Conservation (phyloP, 92 coral and sea anemone species). For the Paragorgia papillata region DNA sequence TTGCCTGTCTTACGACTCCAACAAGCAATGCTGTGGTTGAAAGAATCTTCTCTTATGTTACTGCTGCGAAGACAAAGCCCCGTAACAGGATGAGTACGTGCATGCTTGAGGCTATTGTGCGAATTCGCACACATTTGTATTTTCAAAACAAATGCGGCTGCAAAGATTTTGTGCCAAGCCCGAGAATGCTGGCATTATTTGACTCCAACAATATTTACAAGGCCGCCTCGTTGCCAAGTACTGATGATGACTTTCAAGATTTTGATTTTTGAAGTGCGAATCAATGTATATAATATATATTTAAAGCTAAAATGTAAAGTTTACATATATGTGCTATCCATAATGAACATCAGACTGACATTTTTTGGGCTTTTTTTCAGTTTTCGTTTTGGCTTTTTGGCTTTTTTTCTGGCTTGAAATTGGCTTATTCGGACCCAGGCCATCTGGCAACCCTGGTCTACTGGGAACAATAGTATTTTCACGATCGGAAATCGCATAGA, state of each 20-base stretch:
- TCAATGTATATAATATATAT: too few relatives aligned
- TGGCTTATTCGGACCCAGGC: slow-evolving; percentile 4
- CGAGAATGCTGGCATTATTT: slow-evolving; percentile 6
- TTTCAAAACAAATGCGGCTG: background rate
- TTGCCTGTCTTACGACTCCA: slow-evolving; percentile 14
- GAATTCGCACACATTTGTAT: slow-evolving; percentile 9
- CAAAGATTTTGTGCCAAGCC: slow-evolving; percentile 17
- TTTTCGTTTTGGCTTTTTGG: slow-evolving; percentile 6
- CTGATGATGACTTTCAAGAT: background rate
- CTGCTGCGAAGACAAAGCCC: slow-evolving; percentile 5
- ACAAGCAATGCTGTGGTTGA: slow-evolving; percentile 32
- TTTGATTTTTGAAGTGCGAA: background rate
- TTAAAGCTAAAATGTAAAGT: too few relatives aligned
- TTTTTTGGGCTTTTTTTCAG: background rate
- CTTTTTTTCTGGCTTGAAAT: background rate
- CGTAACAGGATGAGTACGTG: slow-evolving; percentile 13
- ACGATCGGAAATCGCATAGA: too few relatives aligned
- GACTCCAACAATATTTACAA: background rate
- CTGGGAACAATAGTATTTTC: too few relatives aligned
- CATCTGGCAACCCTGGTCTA: slow-evolving; percentile 21
- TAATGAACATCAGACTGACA: too few relatives aligned
- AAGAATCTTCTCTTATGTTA: slow-evolving; percentile 13
- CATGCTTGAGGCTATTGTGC: slow-evolving; percentile 20
- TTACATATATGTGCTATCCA: too few relatives aligned
- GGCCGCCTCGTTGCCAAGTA: background rate